Conservation (phyloP, 2,113 vertebrate genomes). For the Xenopus laevis region DNA sequence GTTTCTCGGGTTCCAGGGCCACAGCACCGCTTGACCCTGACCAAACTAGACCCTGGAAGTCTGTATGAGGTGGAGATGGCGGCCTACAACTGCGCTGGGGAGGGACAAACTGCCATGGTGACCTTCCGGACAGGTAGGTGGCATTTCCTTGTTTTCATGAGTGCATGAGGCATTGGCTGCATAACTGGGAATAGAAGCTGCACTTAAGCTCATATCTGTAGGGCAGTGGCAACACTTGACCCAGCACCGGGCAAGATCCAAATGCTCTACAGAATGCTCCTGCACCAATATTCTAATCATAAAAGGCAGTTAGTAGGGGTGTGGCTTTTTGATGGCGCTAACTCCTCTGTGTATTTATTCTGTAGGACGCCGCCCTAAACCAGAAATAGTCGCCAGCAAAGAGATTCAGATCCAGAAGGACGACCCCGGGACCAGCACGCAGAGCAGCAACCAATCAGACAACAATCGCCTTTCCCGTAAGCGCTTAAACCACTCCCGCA, state of each 20-base stretch:
- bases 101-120: conserved; percentile 95
- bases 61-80: conserved; percentile 96
- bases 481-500: conserved; percentile 24
- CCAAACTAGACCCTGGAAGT: conserved; percentile 84
- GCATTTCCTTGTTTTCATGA: too few species aligned
- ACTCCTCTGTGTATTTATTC: neutral
- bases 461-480: conserved; percentile 74
- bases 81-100: conserved; percentile 80
- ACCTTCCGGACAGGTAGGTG: conserved; percentile 89
- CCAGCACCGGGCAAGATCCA: too few species aligned
- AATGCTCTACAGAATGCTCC: too few species aligned
- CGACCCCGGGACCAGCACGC: conserved; percentile 64
- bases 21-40: conserved; percentile 79
- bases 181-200: too few species aligned
- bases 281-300: too few species aligned
- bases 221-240: too few species aligned
- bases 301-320: too few species aligned
- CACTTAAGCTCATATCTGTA: too few species aligned
- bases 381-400: conserved; percentile 71
- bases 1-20: conserved; percentile 75
- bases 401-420: conserved; percentile 73
- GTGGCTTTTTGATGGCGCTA: neutral
- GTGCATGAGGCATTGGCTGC: too few species aligned
- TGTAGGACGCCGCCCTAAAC: conserved; percentile 69
- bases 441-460: conserved; percentile 66